These are phyloP conservation scores for Theocolax elegans DNA, from an alignment of 1,140 invertebrate species.

Conservation along the genomic window DNA sequence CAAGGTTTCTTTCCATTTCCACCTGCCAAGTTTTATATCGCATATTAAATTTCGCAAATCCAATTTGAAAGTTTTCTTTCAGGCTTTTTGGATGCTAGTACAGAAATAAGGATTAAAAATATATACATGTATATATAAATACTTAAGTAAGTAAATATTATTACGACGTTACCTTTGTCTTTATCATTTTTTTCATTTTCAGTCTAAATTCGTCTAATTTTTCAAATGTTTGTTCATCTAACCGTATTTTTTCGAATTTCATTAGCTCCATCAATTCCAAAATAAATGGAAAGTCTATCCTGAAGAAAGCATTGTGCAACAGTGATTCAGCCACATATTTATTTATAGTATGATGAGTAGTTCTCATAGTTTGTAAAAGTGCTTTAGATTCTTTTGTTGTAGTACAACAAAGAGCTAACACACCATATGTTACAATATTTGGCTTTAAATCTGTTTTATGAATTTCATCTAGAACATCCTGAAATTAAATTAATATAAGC, in stretches of 20 bases:
- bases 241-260: conserved; percentile 70
- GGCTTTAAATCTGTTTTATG: conserved; percentile 71
- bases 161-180: conserved; percentile 62
- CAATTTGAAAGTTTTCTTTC: conserved; percentile 36
- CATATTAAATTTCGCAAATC: conserved; percentile 47
- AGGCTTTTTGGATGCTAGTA: too few species aligned
- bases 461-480: conserved; percentile 76
- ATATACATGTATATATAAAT: too few species aligned
- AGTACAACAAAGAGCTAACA: conserved; percentile 81
- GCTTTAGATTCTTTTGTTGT: conserved; percentile 70
- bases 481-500: conserved; percentile 49
- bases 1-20: conserved; percentile 32
- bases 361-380: conserved; percentile 78
- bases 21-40: conserved; percentile 42
- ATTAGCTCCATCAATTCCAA: conserved; percentile 75
- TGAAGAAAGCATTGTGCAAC: conserved; percentile 71
- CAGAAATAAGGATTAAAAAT: too few species aligned
- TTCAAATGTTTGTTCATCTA: conserved; percentile 69
- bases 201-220: conserved; percentile 70
- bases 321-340: conserved; percentile 78
- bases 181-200: conserved; percentile 60
- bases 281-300: conserved; percentile 74
- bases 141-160: background rate
- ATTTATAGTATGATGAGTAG: conserved; percentile 75
- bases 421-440: conserved; percentile 87